Percentiles rank a stretch among this genome's conserved stretches.
These are phyloP conservation scores for Formica selysi DNA, from an alignment of 1,140 invertebrate genomes.

Conservation along the genomic window DNA sequence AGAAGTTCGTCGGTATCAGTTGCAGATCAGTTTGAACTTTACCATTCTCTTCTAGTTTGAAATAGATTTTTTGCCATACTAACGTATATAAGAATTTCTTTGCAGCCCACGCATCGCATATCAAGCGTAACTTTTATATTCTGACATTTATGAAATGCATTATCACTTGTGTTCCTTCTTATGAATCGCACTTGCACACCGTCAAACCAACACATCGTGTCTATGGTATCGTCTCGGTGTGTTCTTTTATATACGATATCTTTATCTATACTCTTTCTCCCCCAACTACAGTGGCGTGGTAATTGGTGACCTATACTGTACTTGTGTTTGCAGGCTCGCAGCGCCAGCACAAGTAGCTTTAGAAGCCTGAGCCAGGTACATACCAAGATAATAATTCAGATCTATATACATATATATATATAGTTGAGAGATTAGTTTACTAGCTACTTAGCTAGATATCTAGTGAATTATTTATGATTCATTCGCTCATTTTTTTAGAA, in stretches of 20 bases:
- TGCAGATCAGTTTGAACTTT: conserved; percentile 14
- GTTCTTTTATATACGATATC: conserved; percentile 50
- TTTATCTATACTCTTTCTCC: conserved; percentile 75
- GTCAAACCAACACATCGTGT: conserved; percentile 67
- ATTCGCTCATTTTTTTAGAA: conserved; percentile 55
- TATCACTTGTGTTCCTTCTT: background rate
- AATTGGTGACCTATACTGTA: conserved; percentile 85
- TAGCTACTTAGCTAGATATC: conserved; percentile 78
- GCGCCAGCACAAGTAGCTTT: conserved; percentile 94
- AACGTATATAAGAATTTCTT: background rate
- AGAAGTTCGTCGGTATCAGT: background rate
- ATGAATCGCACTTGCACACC: background rate
- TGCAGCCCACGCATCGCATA: conserved; percentile 8
- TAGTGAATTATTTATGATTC: conserved; percentile 72
- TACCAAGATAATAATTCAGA: conserved; percentile 84
- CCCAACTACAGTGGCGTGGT: conserved; percentile 81
- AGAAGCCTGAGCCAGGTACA: conserved; percentile 94
- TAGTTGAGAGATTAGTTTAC: conserved; percentile 74
- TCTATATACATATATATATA: conserved; percentile 40
- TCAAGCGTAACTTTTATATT: background rate
- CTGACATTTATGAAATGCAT: conserved; percentile 28
- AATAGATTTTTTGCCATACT: conserved; percentile 27
- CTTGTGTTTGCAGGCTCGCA: conserved; percentile 91
- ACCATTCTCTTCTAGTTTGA: conserved; percentile 4
- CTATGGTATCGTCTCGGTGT: conserved; percentile 49